Evolutionary conservation across 2,113 vertebrate species (phyloP).

Genomic region (Mobula birostris): DNA sequence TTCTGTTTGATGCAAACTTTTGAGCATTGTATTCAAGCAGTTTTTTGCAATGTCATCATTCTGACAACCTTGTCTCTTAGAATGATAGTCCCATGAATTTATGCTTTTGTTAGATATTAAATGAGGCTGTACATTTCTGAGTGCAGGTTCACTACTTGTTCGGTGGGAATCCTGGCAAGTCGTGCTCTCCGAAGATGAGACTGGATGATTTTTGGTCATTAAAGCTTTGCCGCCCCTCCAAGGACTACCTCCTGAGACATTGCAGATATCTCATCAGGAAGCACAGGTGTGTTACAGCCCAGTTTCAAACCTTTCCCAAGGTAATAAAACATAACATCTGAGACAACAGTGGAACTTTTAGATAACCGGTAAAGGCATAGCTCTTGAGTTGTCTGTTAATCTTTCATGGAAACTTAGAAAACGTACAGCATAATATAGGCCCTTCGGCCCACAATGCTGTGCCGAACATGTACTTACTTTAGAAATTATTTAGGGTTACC

Average conservation of each 20-base stretch:
- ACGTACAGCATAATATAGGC: no score
- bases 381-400: neutral
- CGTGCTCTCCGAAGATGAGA: conserved; percentile 96
- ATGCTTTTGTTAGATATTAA: neutral
- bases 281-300: conserved; percentile 66
- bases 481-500: no score
- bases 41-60: neutral
- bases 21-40: neutral
- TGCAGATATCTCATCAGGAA: conserved; percentile 97
- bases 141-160: conserved; percentile 93
- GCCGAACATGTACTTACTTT: no score
- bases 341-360: neutral
- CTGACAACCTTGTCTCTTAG: neutral
- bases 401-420: no score
- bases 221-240: conserved; percentile 92
- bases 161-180: conserved; percentile 96
- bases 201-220: conserved; percentile 98
- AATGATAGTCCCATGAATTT: neutral
- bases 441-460: no score
- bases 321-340: neutral
- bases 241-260: conserved; percentile 91
- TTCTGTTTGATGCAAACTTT: neutral
- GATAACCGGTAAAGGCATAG: neutral
- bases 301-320: neutral
- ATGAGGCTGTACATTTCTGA: neutral